These are phyloP conservation scores for Pelagia noctiluca DNA, from an alignment of 30 jellyfish, hydroid and myxozoan species.

Conservation along the genomic window DNA sequence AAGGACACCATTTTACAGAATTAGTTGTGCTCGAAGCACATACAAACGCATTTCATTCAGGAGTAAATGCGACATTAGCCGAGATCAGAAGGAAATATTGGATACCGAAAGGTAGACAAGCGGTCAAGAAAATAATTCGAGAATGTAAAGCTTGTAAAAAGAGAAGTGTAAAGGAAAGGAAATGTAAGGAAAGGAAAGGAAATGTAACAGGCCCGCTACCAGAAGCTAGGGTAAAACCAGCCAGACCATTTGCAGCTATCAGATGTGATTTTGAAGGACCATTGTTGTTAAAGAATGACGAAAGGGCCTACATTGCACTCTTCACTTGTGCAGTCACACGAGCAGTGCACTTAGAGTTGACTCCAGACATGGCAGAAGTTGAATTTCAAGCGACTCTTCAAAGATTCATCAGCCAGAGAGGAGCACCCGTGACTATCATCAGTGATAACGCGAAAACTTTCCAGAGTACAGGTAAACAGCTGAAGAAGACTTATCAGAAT, in stretches of 20 bases:
- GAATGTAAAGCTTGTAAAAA: constrained; percentile 31
- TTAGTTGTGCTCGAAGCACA: constrained; percentile 47
- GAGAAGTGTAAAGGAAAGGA: constrained; percentile 22
- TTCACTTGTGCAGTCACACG: constrained; percentile 54
- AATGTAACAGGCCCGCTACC: constrained; percentile 40
- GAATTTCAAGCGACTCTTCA: constrained; percentile 38
- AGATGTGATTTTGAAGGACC: constrained; percentile 66
- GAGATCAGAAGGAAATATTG: constrained; percentile 41
- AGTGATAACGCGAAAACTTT: constrained; percentile 61
- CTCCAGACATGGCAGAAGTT: constrained; percentile 59
- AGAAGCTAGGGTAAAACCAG: constrained; percentile 61
- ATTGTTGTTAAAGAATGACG: constrained; percentile 25
- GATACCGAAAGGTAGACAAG: constrained; percentile 55
- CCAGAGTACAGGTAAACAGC: constrained; percentile 34
- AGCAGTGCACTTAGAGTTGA: constrained; percentile 60
- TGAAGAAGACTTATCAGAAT: constrained; percentile 47
- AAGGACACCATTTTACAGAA: constrained; percentile 24
- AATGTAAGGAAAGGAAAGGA: constrained; percentile 33
- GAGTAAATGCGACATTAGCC: constrained; percentile 37
- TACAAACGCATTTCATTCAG: constrained; percentile 19
- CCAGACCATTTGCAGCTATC: constrained; percentile 35
- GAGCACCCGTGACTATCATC: constrained; percentile 46
- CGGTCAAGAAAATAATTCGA: constrained; percentile 40
- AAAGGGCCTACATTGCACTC: constrained; percentile 48
- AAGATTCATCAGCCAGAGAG: constrained; percentile 61